A percentile compares a stretch with the other conserved stretches of the same genome.
phyloP scores from a whole-genome alignment of 2,797 vertebrate genomes.

The Antrozous pallidus region DNA sequence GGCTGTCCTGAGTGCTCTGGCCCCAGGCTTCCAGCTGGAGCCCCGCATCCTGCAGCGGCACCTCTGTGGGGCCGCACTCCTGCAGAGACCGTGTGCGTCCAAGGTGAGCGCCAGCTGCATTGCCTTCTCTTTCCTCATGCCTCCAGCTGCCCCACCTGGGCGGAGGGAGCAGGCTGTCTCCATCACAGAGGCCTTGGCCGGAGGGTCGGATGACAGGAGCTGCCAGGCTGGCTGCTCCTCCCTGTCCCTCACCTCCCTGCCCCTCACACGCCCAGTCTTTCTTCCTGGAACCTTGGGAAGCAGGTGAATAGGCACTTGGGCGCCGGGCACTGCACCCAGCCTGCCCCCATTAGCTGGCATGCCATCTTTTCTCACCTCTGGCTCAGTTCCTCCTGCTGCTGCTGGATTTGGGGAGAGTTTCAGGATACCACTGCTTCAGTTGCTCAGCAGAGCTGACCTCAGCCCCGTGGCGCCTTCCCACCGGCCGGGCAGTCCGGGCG shows the following conservation, averaged over 20 bases:
- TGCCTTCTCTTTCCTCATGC: slow-evolving; percentile 88
- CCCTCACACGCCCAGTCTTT: neutral
- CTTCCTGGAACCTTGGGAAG: neutral
- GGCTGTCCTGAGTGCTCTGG: slow-evolving; percentile 62
- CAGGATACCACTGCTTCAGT: slow-evolving; percentile 84
- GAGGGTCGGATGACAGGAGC: neutral
- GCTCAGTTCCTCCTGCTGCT: slow-evolving; percentile 79
- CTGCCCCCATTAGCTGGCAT: neutral
- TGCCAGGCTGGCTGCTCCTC: neutral
- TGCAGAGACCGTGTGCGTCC: slow-evolving; percentile 85
- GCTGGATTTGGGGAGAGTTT: slow-evolving; percentile 83
- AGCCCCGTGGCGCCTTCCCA: too few species aligned
- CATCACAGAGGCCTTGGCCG: neutral
- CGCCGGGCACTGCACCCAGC: neutral
- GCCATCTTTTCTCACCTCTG: slow-evolving; percentile 81
- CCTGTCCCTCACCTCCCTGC: neutral
- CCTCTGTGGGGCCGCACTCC: slow-evolving; percentile 84
- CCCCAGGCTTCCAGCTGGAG: slow-evolving; percentile 74
- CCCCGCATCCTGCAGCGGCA: slow-evolving; percentile 84
- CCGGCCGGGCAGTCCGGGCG: too few species aligned
- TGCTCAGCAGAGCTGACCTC: too few species aligned
- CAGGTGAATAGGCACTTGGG: neutral
- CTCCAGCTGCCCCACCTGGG: slow-evolving; percentile 89
- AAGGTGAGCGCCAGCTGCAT: slow-evolving; percentile 84
- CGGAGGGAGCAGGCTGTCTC: neutral